Conservation (phyloP, 2,888 invertebrate species). For the Drosophila imparisetae region DNA sequence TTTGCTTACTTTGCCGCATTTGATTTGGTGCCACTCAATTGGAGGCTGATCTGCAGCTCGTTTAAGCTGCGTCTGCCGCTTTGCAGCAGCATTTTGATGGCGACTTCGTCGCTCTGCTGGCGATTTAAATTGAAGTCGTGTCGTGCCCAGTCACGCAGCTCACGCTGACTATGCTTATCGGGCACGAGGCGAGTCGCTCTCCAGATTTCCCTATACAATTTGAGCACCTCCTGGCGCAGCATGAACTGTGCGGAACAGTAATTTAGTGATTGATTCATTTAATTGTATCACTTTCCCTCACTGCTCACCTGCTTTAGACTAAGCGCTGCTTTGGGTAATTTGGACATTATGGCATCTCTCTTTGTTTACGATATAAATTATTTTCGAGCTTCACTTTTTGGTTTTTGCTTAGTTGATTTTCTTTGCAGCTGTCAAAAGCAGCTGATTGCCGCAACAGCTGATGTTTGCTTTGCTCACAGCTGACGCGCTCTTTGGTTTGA, state of each 20-base stretch:
- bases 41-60: conserved; percentile 88
- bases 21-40: conserved; percentile 85
- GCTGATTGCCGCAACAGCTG: conserved; percentile 46
- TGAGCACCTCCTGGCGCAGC: conserved; percentile 91
- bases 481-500: conserved; percentile 7
- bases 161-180: conserved; percentile 87
- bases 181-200: conserved; percentile 88
- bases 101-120: conserved; percentile 89
- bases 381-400: background rate
- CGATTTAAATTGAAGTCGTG: conserved; percentile 90
- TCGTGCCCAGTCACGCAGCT: conserved; percentile 90
- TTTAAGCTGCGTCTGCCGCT: conserved; percentile 89
- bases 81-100: conserved; percentile 89
- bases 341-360: conserved; percentile 63
- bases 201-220: conserved; percentile 90
- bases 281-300: no score
- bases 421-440: conserved; percentile 35
- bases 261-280: background rate
- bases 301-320: conserved; percentile 87
- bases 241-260: conserved; percentile 87
- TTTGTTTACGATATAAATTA: background rate
- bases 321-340: conserved; percentile 85
- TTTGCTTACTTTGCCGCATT: conserved; percentile 34
- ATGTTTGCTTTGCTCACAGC: conserved; percentile 14
- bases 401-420: conserved; percentile 1